Evolutionary conservation across 1,140 invertebrate species (phyloP).

Genomic region (Brachionus manjavacas): DNA sequence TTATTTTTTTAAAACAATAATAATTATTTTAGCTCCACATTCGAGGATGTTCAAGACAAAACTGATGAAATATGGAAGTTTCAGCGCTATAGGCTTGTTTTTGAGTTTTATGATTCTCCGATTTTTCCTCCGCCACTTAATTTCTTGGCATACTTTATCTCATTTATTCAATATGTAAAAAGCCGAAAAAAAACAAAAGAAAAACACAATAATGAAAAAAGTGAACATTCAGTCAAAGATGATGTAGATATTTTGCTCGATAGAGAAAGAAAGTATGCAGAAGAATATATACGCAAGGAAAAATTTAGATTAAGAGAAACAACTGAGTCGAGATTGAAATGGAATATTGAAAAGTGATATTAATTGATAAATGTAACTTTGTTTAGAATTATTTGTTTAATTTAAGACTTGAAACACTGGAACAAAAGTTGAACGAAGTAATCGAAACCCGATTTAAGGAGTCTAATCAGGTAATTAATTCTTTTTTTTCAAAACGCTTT

Average conservation of each 20-base stretch:
- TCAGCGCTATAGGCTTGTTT: conserved; percentile 35
- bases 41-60: conserved; percentile 38
- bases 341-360: conserved; percentile 32
- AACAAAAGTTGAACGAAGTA: conserved; percentile 41
- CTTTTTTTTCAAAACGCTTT: not conserved
- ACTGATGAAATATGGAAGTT: conserved; percentile 40
- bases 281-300: conserved; percentile 36
- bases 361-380: not conserved
- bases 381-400: not conserved
- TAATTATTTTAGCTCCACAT: conserved; percentile 15
- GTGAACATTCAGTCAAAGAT: not conserved
- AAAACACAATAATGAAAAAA: not conserved
- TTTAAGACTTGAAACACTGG: conserved; percentile 28
- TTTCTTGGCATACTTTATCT: conserved; percentile 52
- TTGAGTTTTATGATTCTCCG: conserved; percentile 38
- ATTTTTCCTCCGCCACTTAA: conserved; percentile 42
- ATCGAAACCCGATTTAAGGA: conserved; percentile 39
- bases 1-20: not conserved
- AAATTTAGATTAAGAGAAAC: conserved; percentile 32
- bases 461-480: conserved; percentile 7
- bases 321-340: conserved; percentile 28
- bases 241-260: conserved; percentile 40
- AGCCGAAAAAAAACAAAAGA: not conserved
- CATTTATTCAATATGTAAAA: conserved; percentile 69
- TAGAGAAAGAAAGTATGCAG: conserved; percentile 35